Base-by-base conservation (phyloP, 2,113 vertebrate genomes). In the Oceanodroma tethys region DNA sequence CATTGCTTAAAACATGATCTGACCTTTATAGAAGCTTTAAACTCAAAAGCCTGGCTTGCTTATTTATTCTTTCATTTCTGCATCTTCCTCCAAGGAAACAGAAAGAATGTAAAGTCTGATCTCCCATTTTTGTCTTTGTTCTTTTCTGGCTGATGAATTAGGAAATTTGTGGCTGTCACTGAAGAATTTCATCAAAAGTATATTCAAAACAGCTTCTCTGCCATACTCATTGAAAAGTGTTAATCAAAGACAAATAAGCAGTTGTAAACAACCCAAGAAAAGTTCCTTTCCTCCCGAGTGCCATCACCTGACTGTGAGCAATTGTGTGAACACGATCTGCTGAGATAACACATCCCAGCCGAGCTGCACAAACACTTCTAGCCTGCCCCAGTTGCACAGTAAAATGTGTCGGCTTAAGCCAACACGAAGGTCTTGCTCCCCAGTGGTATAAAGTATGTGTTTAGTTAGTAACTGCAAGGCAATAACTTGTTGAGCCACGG, bases 1-100 rank as follows among this genome's bases (percentile, higher is more conserved):
- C 59, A 8, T 85, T 93, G 86, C 95, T 91, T 89, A 94, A 89
- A 95, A 95, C 76, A 91, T 17, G 16, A 75, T 86, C 60, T 94
- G 83, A 93, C 81, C 92, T 97, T 97, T 81, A 76, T 1, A 80
- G 74, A 86, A 80, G 81, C 58, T 88, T 93, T 91, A 91, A 85
- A 86, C 90, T 90, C 62, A 90, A 62, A 96, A 90, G 22, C 34
- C 58, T 85, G 59, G 26, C 74, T 86, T 1, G 0, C 34, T 95
- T 94, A 60, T 90, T 93, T 96, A 45, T 93, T 89, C 62, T 79
- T 86, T 92, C 30, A 72, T 86, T 96, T 90, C 71, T 93, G 79
- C 67, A 63, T 86, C 67, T 86, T 96, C 84, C 85, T 76, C 79
- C 86, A 72, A 88, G 36, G 48, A 73, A 82, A 73, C 2, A 62